Conservation (phyloP, 2,888 invertebrate species). For the Omphaloscelis lunosa region DNA sequence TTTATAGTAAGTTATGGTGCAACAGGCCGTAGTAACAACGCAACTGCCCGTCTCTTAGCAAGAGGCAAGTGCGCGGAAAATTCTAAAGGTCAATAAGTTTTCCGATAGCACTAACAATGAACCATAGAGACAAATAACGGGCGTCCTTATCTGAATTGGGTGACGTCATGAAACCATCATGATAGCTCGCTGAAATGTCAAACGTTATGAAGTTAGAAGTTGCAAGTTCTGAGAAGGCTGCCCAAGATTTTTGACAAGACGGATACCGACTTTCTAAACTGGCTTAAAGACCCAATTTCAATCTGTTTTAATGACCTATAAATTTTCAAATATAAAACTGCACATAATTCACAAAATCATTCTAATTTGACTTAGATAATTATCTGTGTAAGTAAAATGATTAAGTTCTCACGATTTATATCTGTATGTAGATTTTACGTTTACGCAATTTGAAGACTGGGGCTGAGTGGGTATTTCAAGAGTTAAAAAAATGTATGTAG, state of each 20-base stretch:
- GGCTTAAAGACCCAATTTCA: conserved; percentile 12
- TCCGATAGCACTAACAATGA: conserved; percentile 71
- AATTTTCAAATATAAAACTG: conserved; percentile 10
- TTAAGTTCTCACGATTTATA: conserved; percentile 53
- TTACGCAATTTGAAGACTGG: conserved; percentile 50
- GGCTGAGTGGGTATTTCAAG: conserved; percentile 22
- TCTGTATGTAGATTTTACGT: conserved; percentile 40
- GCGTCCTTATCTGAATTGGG: conserved; percentile 59
- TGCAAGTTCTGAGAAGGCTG: conserved; percentile 13
- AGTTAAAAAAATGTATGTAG: conserved; percentile 24
- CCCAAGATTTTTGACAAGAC: neutral
- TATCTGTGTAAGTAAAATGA: conserved; percentile 28
- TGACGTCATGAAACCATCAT: conserved; percentile 46
- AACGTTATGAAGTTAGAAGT: neutral
- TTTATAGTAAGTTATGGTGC: conserved; percentile 26
- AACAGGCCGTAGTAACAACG: conserved; percentile 44
- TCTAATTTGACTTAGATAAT: conserved; percentile 35
- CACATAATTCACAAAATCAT: conserved; percentile 24
- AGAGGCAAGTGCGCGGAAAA: conserved; percentile 68
- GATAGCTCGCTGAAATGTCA: conserved; percentile 20
- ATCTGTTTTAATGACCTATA: neutral
- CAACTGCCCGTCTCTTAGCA: conserved; percentile 7
- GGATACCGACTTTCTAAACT: conserved; percentile 12
- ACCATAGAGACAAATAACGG: conserved; percentile 60
- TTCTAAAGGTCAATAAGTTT: conserved; percentile 72